phyloP scores from a whole-genome alignment of 2,113 vertebrate species.

The Myrmecophaga tridactyla region DNA sequence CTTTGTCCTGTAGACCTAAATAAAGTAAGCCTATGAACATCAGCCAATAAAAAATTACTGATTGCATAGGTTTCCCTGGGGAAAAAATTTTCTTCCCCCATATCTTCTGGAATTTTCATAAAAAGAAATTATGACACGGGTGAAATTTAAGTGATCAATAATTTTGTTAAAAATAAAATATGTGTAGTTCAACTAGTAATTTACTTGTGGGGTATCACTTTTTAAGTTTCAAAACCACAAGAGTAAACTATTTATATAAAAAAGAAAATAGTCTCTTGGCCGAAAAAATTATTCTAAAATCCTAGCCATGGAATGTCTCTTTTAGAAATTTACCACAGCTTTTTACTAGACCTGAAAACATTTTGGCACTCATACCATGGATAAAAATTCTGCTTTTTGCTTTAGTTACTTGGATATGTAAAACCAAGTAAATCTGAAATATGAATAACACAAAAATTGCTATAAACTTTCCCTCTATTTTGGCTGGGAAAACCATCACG shows the following conservation, averaged over 20 bases:
- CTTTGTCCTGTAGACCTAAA: not conserved
- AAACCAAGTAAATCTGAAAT: slow-evolving; percentile 52
- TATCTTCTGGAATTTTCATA: not conserved
- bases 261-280: not conserved
- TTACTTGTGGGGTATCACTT: not conserved
- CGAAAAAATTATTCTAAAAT: not conserved
- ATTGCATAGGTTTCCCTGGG: not conserved
- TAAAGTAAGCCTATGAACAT: slow-evolving; percentile 23
- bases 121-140: not conserved
- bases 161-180: not conserved
- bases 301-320: not conserved
- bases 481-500: slow-evolving; percentile 17
- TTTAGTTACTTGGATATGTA: slow-evolving; percentile 47
- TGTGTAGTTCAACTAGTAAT: slow-evolving; percentile 12
- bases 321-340: slow-evolving; percentile 28
- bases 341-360: slow-evolving; percentile 48
- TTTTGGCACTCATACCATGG: slow-evolving; percentile 37
- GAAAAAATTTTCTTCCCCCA: not conserved
- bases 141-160: not conserved
- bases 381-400: slow-evolving; percentile 50
- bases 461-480: slow-evolving; percentile 34
- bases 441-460: slow-evolving; percentile 65
- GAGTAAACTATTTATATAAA: slow-evolving; percentile 50
- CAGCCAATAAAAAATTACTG: slow-evolving; percentile 27
- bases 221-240: slow-evolving; percentile 30